Evolutionary conservation across 2,113 vertebrate species (phyloP).

Genomic region (Thryonomys swinderianus): DNA sequence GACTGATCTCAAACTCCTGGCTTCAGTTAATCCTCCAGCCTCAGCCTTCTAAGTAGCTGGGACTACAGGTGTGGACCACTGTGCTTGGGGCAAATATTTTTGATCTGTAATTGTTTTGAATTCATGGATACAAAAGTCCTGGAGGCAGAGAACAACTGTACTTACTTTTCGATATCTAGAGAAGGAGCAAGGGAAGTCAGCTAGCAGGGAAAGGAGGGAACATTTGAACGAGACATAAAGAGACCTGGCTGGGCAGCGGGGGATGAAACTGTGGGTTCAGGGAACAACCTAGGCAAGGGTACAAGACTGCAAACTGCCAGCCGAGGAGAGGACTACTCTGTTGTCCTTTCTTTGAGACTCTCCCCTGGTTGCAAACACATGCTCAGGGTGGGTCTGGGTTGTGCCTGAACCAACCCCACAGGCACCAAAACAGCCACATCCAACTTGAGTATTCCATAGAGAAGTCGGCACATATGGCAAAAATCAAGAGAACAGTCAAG

Average conservation of each 20-base stretch:
- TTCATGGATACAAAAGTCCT: not conserved
- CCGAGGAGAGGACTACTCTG: not conserved
- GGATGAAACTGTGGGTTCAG: not conserved
- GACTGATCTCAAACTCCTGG: not conserved
- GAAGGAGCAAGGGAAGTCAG: not conserved
- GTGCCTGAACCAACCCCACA: not conserved
- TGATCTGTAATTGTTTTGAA: not conserved
- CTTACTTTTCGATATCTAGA: not conserved
- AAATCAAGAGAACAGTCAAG: slow-evolving; percentile 58
- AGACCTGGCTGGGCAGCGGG: not conserved
- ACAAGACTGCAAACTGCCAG: not conserved
- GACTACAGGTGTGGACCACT: not conserved
- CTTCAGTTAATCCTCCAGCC: not conserved
- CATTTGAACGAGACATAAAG: not conserved
- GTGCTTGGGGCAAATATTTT: not conserved
- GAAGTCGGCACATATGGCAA: slow-evolving; percentile 46
- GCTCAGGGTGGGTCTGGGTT: not conserved
- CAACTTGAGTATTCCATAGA: not conserved
- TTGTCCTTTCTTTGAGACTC: not conserved
- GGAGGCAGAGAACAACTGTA: not conserved
- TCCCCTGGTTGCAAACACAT: not conserved
- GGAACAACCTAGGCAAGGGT: not conserved
- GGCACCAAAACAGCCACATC: not conserved
- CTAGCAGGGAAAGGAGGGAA: not conserved
- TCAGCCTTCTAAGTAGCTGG: not conserved